These are phyloP conservation scores for Synanceia verrucosa DNA, from an alignment of 2,797 vertebrate genomes.

Conservation along the genomic window DNA sequence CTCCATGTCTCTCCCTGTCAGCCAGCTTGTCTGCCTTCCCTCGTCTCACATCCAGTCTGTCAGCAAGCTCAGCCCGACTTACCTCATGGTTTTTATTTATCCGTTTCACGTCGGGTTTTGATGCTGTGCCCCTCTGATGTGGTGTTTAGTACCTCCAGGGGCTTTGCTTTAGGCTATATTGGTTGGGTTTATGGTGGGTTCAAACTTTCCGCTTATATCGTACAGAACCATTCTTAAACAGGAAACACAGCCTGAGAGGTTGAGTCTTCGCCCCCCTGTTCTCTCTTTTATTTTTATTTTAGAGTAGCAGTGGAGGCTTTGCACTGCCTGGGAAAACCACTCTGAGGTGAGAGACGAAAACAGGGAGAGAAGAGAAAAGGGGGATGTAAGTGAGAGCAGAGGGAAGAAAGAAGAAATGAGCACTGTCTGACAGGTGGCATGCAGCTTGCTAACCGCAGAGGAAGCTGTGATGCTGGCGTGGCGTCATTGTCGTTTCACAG, in stretches of 20 bases:
- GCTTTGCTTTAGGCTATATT: conserved; percentile 63
- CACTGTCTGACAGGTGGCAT: conserved; percentile 68
- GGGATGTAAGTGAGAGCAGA: conserved; percentile 29
- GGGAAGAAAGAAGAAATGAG: conserved; percentile 36
- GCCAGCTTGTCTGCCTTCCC: conserved; percentile 44
- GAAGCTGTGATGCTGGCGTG: conserved; percentile 70
- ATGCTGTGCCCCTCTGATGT: conserved; percentile 56
- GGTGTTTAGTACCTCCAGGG: conserved; percentile 59
- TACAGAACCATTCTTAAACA: conserved; percentile 58
- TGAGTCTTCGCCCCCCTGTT: conserved; percentile 15
- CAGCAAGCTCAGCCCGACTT: conserved; percentile 43
- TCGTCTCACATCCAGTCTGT: conserved; percentile 39
- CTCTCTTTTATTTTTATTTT: conserved; percentile 56
- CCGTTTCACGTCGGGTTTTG: conserved; percentile 53
- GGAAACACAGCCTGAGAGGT: conserved; percentile 57
- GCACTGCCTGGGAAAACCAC: conserved; percentile 54
- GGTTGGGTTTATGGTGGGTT: conserved; percentile 51
- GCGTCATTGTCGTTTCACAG: conserved; percentile 56
- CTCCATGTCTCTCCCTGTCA: conserved; percentile 39
- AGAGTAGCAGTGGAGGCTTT: conserved; percentile 39
- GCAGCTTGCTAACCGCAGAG: conserved; percentile 74
- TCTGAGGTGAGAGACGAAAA: conserved; percentile 28
- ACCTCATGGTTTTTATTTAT: conserved; percentile 68
- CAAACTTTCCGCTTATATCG: conserved; percentile 58
- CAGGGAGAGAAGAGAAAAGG: conserved; percentile 15